Evolutionary conservation across 2,888 invertebrate genomes (phyloP).

Genomic region (Polia nebulosa): DNA sequence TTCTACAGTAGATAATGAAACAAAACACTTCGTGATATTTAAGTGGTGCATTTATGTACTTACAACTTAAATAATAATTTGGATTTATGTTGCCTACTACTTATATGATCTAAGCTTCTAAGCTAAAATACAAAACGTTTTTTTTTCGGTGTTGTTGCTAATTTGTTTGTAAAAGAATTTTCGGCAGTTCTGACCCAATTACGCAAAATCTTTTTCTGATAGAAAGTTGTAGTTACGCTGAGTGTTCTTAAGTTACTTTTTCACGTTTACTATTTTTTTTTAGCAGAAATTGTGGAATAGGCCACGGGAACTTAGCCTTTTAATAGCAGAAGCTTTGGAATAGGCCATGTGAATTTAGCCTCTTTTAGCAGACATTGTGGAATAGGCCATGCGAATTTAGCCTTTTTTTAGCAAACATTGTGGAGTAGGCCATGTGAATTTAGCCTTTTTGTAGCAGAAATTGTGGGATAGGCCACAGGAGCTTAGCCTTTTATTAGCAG

Average conservation of each 20-base stretch:
- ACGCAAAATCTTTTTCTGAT: background rate
- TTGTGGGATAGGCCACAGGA: background rate
- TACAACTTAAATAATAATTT: background rate
- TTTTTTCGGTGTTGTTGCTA: background rate
- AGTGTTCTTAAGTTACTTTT: too few relatives aligned
- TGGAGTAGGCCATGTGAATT: background rate
- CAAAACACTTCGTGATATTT: background rate
- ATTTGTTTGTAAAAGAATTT: background rate
- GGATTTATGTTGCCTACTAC: too few relatives aligned
- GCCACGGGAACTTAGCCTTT: too few relatives aligned
- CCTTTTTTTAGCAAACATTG: too few relatives aligned
- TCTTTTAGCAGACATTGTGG: too few relatives aligned
- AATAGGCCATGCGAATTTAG: background rate
- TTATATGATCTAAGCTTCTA: background rate
- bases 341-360: background rate
- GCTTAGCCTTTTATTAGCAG: too few relatives aligned
- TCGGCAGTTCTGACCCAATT: background rate
- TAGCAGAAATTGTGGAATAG: too few relatives aligned
- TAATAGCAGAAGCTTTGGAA: too few relatives aligned
- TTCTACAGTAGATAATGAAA: background rate
- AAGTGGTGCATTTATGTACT: background rate
- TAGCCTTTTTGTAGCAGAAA: too few relatives aligned
- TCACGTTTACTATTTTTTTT: too few relatives aligned
- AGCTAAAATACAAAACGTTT: background rate
- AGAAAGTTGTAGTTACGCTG: background rate